Percentiles rank a stretch among this genome's conserved stretches.
phyloP scores from a whole-genome alignment of 2,113 vertebrate genomes.

The Ictidomys tridecemlineatus region DNA sequence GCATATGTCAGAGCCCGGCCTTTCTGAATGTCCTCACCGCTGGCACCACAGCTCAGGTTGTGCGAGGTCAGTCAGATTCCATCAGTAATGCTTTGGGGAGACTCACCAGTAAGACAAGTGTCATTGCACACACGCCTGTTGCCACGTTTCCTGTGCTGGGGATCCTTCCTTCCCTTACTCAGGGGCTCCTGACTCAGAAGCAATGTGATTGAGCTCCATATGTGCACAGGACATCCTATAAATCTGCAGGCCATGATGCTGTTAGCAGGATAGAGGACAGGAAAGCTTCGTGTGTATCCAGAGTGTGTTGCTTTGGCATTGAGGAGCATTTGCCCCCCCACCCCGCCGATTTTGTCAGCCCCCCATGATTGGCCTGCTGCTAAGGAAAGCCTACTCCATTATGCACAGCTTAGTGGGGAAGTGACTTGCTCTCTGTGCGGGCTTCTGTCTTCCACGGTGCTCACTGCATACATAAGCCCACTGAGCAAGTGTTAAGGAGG shows the following conservation, averaged over 20 bases:
- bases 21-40: background rate
- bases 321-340: background rate
- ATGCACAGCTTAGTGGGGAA: background rate
- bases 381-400: no score
- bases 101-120: background rate
- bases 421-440: no score
- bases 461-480: background rate
- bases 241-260: background rate
- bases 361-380: no score
- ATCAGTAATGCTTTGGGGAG: background rate
- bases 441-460: background rate
- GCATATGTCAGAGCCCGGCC: background rate
- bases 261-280: background rate
- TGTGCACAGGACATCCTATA: fast-evolving
- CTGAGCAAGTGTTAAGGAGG: background rate
- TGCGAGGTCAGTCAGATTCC: no score
- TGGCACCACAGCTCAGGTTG: background rate
- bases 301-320: background rate
- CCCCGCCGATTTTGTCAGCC: background rate
- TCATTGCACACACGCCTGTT: background rate
- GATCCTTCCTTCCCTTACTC: no score
- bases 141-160: background rate
- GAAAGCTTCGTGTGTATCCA: background rate
- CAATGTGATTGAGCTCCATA: background rate
- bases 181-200: background rate